Conservation (phyloP, 2,797 vertebrate genomes). For the Coracias cyanogaster region DNA sequence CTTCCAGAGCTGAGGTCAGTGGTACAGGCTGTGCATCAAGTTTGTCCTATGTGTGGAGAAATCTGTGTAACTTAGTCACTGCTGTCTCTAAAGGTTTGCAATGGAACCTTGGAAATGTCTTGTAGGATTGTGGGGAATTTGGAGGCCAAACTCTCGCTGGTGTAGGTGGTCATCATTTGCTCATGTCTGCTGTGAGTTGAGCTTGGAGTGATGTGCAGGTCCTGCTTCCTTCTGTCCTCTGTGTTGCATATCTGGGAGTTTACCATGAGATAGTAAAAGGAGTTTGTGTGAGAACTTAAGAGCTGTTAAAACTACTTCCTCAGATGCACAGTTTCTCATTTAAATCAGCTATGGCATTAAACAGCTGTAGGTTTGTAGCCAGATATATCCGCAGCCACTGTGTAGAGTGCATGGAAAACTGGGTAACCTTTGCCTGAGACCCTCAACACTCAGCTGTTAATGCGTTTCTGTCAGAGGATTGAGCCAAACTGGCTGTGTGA, state of each 20-base stretch:
- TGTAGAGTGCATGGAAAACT: fast-evolving
- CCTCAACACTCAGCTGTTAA: neutral
- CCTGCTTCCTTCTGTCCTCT: neutral
- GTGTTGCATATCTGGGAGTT: neutral
- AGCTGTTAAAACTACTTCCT: neutral
- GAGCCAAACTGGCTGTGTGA: neutral
- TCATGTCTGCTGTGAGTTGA: neutral
- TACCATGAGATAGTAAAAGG: neutral
- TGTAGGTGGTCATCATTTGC: fast-evolving
- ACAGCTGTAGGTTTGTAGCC: neutral
- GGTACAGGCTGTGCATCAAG: neutral
- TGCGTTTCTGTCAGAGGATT: neutral
- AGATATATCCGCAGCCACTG: fast-evolving
- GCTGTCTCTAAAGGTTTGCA: neutral
- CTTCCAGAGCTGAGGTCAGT: neutral
- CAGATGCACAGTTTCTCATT: neutral
- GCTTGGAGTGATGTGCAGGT: neutral
- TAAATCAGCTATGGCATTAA: fast-evolving
- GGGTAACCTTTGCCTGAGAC: neutral
- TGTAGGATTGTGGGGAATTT: neutral
- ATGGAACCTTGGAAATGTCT: neutral
- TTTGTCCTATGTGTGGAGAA: neutral
- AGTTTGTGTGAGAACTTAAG: neutral
- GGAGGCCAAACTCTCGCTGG: fast-evolving
- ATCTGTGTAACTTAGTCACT: neutral